A percentile compares a stretch with the other conserved stretches of the same genome.
Conservation (phyloP, 2,113 vertebrate species). For the Strix uralensis region DNA sequence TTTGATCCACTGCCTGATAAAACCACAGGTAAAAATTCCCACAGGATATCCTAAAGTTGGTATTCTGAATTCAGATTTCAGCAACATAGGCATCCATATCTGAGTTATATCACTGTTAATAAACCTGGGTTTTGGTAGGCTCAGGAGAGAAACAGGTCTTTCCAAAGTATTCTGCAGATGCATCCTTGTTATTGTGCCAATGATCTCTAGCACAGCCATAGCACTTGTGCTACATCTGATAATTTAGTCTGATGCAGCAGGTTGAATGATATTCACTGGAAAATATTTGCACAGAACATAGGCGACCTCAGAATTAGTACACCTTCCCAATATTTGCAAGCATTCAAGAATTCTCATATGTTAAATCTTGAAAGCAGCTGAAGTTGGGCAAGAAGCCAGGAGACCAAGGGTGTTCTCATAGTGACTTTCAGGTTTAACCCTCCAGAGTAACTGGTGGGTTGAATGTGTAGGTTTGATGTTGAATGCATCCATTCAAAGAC, state of each 20-base stretch:
- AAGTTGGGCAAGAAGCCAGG: not conserved
- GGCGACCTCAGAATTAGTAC: not conserved
- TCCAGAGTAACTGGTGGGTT: not conserved
- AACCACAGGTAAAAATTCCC: not conserved
- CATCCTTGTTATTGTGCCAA: not conserved
- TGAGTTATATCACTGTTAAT: not conserved
- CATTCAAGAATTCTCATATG: not conserved
- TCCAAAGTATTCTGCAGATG: not conserved
- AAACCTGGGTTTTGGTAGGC: not conserved
- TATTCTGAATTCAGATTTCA: not conserved
- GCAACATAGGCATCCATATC: not conserved
- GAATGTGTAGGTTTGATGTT: not conserved
- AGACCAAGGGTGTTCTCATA: not conserved
- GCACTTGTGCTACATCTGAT: not conserved
- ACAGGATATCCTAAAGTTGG: accelerated
- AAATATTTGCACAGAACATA: not conserved
- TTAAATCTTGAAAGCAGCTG: not conserved
- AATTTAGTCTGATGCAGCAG: not conserved
- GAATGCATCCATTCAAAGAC: not conserved
- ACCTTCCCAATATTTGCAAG: not conserved
- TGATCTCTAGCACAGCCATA: not conserved
- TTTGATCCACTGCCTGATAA: not conserved
- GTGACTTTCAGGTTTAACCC: not conserved
- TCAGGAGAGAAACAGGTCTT: not conserved
- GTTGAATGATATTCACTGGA: not conserved